Evolutionary conservation across 2,888 invertebrate species (phyloP), one percentile per base, ranked within the genome.

Genomic region (Drosophila multiciliata): DNA sequence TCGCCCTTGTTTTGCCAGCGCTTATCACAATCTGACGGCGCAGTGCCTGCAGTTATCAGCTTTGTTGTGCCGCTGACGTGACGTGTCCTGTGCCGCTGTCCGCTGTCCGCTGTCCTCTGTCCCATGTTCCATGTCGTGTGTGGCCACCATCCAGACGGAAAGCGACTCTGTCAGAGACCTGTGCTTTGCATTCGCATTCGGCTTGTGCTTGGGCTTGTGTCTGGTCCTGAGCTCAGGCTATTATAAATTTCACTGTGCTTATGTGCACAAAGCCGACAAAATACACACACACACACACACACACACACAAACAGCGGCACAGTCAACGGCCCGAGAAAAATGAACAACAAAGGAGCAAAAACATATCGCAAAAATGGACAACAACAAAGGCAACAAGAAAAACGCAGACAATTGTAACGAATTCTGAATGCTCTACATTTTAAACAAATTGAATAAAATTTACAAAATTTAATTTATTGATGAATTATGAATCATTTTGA

Each of bases 1-100:
- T n/a, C 62, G 53, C 36, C 35, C 45, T 61, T 65, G 68, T 78
- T 58, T 62, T 64, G 59, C 36, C 40, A 63, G 50, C 55, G 73
- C 79, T 80, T 80, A 80, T 80, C 79, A 80, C 60, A 75, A 72
- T 78, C 78, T 79, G 72, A 67, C 70, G 77, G 60, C 77, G 57
- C 70, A 74, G 54, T 68, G 80, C 78, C 80, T 80, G 73, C 80
- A 78, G 78, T 76, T 78, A 80, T 78, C 78, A 78, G 80, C 80
- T 66, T 76, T 79, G 78, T 80, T 80, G 74, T 80, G 80, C 62
- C 71, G 71, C 80, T 80, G 80, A 80, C 80, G 66, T 80, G 80
- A 80, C 74, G 74, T 80, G 77, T 80, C 74, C 69, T 79, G 67
- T 80, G 61, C 55, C 64, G 36, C 36, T 36, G 35, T 26, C 60